phyloP scores from a whole-genome alignment of 2,113 vertebrate genomes.

The Accipiter cooperii region DNA sequence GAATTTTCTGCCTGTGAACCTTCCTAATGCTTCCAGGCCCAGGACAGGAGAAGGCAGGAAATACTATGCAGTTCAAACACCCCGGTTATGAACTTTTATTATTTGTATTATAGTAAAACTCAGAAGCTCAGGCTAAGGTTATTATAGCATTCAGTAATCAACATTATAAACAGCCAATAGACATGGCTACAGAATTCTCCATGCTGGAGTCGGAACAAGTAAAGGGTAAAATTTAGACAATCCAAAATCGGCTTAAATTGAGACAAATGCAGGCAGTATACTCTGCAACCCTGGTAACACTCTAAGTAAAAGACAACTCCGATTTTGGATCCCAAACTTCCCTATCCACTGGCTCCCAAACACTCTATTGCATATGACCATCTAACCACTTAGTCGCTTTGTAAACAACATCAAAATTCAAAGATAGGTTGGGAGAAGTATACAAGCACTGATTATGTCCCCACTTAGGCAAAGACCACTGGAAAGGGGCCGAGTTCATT shows the following conservation, averaged over 20 bases:
- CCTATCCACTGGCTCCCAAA: not conserved
- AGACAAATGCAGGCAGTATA: not conserved
- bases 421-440: not conserved
- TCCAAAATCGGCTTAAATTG: not conserved
- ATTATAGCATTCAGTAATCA: not conserved
- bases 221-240: not conserved
- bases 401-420: not conserved
- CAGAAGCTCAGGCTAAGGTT: not conserved
- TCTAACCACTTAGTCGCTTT: not conserved
- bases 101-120: not conserved
- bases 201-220: not conserved
- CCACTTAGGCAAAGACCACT: not conserved
- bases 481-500: not conserved
- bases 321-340: not conserved
- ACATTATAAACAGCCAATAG: not conserved
- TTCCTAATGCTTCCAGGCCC: not conserved
- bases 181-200: not conserved
- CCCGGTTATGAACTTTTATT: not conserved
- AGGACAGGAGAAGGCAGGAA: not conserved
- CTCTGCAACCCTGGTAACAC: not conserved
- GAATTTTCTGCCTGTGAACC: not conserved
- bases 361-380: not conserved
- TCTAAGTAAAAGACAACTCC: not conserved
- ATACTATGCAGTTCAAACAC: not conserved
- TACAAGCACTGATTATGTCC: not conserved